Conservation (phyloP, 2,888 invertebrate genomes). For the Pseudococcus viburni region DNA sequence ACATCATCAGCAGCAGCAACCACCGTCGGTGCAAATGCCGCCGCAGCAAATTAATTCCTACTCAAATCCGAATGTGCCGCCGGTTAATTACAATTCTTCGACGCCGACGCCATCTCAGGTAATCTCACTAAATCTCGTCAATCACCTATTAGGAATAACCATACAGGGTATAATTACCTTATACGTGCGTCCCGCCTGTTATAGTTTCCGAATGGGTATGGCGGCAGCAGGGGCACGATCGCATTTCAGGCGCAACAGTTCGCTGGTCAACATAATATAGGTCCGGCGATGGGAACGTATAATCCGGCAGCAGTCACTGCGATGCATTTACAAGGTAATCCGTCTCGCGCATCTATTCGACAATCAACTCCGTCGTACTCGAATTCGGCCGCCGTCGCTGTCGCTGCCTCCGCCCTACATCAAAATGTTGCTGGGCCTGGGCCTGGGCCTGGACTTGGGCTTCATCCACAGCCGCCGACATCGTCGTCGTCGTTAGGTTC, state of each 20-base stretch:
- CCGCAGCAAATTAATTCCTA: slow-evolving; percentile 63
- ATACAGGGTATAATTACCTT: too few species aligned
- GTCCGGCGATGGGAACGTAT: slow-evolving; percentile 3
- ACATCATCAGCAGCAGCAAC: slow-evolving; percentile 72
- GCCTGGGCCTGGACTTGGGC: neutral
- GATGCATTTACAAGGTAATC: slow-evolving; percentile 39
- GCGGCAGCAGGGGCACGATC: slow-evolving; percentile 70
- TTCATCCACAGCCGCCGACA: neutral
- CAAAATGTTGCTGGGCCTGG: neutral
- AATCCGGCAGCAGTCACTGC: neutral
- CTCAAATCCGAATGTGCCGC: slow-evolving; percentile 73
- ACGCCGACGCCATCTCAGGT: slow-evolving; percentile 68
- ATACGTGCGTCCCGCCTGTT: too few species aligned
- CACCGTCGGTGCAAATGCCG: slow-evolving; percentile 70
- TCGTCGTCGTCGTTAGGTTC: neutral
- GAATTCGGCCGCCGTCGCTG: slow-evolving; percentile 5
- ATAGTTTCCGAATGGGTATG: slow-evolving; percentile 74
- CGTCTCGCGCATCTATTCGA: slow-evolving; percentile 73
- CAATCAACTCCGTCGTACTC: slow-evolving; percentile 77
- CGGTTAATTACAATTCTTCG: slow-evolving; percentile 72
- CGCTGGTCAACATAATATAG: slow-evolving; percentile 73
- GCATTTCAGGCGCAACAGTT: slow-evolving; percentile 79
- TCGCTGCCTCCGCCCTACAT: neutral
- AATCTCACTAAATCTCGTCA: too few species aligned
- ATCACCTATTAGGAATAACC: too few species aligned